These are phyloP conservation scores for Trachops cirrhosus DNA, from an alignment of 2,797 vertebrate genomes.

Conservation along the genomic window DNA sequence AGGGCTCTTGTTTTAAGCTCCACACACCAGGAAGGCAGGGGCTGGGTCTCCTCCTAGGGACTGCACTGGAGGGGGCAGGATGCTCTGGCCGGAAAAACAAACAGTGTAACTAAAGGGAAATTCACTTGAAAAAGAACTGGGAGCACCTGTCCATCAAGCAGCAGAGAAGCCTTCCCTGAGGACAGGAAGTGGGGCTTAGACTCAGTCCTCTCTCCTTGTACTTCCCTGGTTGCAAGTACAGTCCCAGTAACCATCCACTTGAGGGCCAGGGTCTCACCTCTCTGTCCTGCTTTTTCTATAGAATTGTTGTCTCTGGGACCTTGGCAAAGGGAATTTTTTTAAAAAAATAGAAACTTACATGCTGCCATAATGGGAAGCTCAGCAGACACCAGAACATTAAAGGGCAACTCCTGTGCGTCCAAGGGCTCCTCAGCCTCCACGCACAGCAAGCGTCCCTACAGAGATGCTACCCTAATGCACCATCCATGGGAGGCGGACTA, in stretches of 20 bases:
- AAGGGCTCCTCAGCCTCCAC: background rate
- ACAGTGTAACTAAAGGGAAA: conserved; percentile 79
- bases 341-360: no score
- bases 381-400: background rate
- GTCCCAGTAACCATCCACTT: background rate
- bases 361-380: background rate
- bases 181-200: conserved; percentile 58
- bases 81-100: conserved; percentile 81
- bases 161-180: conserved; percentile 17
- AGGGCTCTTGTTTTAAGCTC: conserved; percentile 81
- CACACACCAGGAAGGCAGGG: conserved; percentile 81
- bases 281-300: conserved; percentile 22
- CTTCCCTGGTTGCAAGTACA: conserved; percentile 30
- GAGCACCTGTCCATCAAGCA: conserved; percentile 59
- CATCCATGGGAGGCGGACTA: background rate
- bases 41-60: conserved; percentile 76
- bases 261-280: conserved; percentile 39
- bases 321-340: background rate
- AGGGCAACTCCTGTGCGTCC: background rate
- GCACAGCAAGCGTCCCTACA: background rate
- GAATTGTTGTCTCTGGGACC: conserved; percentile 8
- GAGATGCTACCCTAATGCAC: background rate
- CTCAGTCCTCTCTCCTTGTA: conserved; percentile 33
- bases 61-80: conserved; percentile 79
- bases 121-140: conserved; percentile 75